Evolutionary conservation across 1,140 invertebrate species (phyloP).

Genomic region (Copidosoma floridanum): DNA sequence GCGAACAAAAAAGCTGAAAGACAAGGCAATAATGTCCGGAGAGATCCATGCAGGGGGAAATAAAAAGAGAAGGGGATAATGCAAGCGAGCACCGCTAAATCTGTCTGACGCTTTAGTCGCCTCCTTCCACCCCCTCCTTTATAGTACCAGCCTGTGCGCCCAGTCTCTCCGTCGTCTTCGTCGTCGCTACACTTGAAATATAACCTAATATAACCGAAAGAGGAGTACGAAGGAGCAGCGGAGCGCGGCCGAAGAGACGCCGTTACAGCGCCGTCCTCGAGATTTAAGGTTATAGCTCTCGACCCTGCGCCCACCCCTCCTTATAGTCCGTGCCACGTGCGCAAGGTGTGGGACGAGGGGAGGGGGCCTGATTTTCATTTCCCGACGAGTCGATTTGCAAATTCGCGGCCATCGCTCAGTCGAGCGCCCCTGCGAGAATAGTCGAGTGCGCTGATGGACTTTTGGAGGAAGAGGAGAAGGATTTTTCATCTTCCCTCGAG

Average conservation of each 20-base stretch:
- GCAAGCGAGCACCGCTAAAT: slow-evolving; percentile 14
- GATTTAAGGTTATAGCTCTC: slow-evolving; percentile 18
- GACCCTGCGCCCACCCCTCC: too few species aligned
- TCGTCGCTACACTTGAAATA: slow-evolving; percentile 3
- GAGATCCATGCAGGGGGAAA: neutral
- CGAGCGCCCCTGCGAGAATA: neutral
- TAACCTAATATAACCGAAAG: slow-evolving; percentile 12
- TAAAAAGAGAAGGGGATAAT: slow-evolving; percentile 11
- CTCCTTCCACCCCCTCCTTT: neutral
- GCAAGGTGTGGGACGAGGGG: too few species aligned
- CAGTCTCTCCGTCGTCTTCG: neutral
- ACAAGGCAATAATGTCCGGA: neutral
- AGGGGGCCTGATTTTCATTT: slow-evolving; percentile 18
- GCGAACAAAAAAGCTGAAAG: too few species aligned
- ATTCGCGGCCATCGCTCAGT: neutral
- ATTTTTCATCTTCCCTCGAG: too few species aligned
- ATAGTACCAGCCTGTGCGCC: too few species aligned
- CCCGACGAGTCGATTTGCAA: neutral
- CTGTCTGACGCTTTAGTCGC: slow-evolving; percentile 4
- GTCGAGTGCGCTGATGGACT: too few species aligned
- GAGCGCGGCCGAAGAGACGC: neutral
- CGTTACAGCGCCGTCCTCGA: neutral
- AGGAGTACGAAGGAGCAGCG: neutral
- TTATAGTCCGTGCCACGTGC: too few species aligned
- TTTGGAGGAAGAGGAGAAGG: too few species aligned